Percentiles rank a stretch among this genome's conserved stretches.
These are phyloP conservation scores for Cantharis lateralis DNA, from an alignment of 2,888 invertebrate species.

Conservation along the genomic window DNA sequence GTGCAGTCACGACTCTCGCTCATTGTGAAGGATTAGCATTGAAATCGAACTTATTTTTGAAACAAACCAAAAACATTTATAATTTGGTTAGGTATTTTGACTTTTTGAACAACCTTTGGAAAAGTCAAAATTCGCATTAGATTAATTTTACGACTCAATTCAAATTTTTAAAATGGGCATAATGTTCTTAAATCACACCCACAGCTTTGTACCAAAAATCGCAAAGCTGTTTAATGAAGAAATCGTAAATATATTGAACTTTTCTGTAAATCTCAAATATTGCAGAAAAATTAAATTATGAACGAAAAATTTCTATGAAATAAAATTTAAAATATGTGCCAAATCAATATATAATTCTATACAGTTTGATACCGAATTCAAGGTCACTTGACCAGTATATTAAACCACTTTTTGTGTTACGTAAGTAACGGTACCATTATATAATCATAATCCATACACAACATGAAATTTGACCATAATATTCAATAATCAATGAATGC, in stretches of 20 bases:
- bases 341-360: neutral
- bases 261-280: neutral
- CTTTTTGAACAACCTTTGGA: too few species aligned
- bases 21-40: too few species aligned
- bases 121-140: neutral
- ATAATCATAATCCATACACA: neutral
- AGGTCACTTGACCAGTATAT: neutral
- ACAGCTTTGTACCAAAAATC: neutral
- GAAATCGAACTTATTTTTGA: too few species aligned
- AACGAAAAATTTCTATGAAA: neutral
- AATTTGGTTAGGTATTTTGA: too few species aligned
- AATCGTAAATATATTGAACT: neutral
- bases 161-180: neutral
- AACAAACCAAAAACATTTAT: too few species aligned
- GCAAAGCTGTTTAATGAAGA: neutral
- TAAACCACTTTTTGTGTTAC: neutral
- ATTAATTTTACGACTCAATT: neutral
- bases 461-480: neutral
- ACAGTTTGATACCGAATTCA: neutral
- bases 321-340: neutral
- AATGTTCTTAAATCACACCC: neutral
- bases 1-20: too few species aligned
- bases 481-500: neutral
- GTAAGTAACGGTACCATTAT: neutral
- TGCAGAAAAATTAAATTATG: neutral